These are phyloP conservation scores for Drosophila conformis DNA, from an alignment of 2,888 invertebrate genomes.

Conservation along the genomic window DNA sequence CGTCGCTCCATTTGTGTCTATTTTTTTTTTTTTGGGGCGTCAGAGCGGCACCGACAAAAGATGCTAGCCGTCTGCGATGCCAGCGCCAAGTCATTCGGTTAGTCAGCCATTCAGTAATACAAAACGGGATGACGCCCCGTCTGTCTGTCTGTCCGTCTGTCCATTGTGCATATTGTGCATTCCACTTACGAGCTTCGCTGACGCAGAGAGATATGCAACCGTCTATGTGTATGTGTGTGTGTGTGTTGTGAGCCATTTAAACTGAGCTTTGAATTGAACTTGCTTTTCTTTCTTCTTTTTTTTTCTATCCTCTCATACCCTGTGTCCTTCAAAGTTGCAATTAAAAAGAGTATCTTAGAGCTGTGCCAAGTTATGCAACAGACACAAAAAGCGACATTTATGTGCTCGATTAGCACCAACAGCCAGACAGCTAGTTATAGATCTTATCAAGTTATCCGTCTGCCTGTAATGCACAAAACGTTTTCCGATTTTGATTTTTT, in stretches of 20 bases:
- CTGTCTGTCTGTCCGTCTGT: conserved; percentile 2
- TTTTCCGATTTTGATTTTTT: no score
- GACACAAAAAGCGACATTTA: not conserved
- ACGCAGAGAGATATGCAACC: conserved; percentile 43
- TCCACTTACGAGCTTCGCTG: conserved; percentile 49
- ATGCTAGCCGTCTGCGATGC: conserved; percentile 39
- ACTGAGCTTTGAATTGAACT: conserved; percentile 42
- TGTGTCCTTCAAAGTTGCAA: no score
- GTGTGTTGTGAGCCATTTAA: conserved; percentile 58
- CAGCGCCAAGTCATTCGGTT: conserved; percentile 46
- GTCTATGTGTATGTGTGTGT: conserved; percentile 20
- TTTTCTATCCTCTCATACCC: not conserved
- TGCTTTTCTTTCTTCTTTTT: not conserved
- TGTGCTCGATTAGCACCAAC: not conserved
- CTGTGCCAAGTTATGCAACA: not conserved
- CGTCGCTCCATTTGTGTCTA: conserved; percentile 18
- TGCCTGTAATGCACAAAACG: not conserved
- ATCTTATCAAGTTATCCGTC: not conserved
- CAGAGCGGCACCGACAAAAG: conserved; percentile 64
- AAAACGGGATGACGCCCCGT: conserved; percentile 45
- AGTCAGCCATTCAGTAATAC: conserved; percentile 34
- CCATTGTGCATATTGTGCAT: conserved; percentile 41
- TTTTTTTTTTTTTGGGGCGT: conserved; percentile 30
- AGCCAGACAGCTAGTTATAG: not conserved
- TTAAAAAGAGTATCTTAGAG: not conserved